Percentiles rank a stretch among this genome's conserved stretches.
phyloP scores from a whole-genome alignment of 2,113 vertebrate genomes.

The Porphyrio hochstetteri region DNA sequence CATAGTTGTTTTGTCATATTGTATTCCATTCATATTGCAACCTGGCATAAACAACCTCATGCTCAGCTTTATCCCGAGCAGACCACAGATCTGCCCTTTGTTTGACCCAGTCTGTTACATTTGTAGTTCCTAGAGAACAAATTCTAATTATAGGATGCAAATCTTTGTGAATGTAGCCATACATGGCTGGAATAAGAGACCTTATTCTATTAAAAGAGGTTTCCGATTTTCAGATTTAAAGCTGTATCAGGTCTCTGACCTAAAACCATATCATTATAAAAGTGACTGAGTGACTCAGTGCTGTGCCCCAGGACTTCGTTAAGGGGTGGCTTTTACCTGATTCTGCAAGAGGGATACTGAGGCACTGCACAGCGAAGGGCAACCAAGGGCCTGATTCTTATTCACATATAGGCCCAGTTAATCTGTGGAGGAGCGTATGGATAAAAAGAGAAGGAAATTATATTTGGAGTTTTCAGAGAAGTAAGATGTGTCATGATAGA shows the following conservation, averaged over 20 bases:
- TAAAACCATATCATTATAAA: not conserved
- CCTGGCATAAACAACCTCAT: conserved; percentile 24
- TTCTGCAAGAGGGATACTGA: not conserved
- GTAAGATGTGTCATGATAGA: not conserved
- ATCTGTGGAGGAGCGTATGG: not conserved
- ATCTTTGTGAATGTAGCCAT: not conserved
- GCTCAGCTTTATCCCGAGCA: not conserved
- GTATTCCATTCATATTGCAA: not conserved
- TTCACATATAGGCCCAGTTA: not conserved
- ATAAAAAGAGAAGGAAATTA: not conserved
- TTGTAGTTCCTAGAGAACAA: conserved; percentile 40
- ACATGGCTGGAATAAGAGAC: not conserved
- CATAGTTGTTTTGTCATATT: not conserved
- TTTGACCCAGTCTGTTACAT: conserved; percentile 19
- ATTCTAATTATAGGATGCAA: conserved; percentile 27
- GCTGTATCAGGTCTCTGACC: not conserved
- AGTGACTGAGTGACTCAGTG: not conserved
- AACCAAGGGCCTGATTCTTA: not conserved
- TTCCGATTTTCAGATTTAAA: not conserved
- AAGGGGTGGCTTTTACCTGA: not conserved
- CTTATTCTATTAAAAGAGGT: not conserved
- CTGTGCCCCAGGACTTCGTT: not conserved
- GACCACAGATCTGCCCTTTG: conserved; percentile 17
- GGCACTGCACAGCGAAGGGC: not conserved
- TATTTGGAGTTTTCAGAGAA: not conserved